Evolutionary conservation across 2,113 vertebrate species (phyloP).

Genomic region (Protobothrops mucrosquamatus): DNA sequence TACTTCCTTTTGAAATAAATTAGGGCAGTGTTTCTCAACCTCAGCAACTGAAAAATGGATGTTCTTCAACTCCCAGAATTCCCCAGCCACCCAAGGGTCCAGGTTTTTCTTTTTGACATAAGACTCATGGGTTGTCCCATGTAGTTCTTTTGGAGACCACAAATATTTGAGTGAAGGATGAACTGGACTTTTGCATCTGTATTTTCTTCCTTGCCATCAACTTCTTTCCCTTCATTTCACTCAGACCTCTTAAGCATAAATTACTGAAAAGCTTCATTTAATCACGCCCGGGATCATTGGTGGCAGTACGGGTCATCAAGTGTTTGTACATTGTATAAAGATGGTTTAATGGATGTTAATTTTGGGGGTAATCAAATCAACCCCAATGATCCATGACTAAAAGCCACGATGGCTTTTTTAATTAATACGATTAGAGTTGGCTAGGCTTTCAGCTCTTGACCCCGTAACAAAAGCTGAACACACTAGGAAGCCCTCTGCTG

Average conservation of each 20-base stretch:
- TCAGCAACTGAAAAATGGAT: no score
- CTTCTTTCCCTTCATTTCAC: neutral
- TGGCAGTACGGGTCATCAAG: neutral
- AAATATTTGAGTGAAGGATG: no score
- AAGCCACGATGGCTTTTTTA: neutral
- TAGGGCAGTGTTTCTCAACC: no score
- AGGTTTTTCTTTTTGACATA: no score
- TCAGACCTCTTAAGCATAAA: neutral
- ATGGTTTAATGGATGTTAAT: neutral
- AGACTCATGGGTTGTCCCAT: no score
- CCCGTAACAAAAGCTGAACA: neutral
- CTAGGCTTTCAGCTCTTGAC: neutral
- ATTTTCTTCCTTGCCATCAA: neutral
- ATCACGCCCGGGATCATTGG: neutral
- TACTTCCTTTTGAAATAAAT: no score
- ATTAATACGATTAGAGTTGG: neutral
- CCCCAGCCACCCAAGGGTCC: no score
- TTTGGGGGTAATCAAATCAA: neutral
- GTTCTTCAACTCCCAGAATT: no score
- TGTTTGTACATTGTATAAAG: neutral
- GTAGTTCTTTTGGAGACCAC: no score
- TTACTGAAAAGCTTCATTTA: neutral
- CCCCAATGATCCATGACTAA: neutral
- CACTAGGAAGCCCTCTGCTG: neutral
- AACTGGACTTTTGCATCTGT: neutral